These are phyloP conservation scores for Clarias laeviceps DNA, from an alignment of 2,797 vertebrate species.

Conservation along the genomic window DNA sequence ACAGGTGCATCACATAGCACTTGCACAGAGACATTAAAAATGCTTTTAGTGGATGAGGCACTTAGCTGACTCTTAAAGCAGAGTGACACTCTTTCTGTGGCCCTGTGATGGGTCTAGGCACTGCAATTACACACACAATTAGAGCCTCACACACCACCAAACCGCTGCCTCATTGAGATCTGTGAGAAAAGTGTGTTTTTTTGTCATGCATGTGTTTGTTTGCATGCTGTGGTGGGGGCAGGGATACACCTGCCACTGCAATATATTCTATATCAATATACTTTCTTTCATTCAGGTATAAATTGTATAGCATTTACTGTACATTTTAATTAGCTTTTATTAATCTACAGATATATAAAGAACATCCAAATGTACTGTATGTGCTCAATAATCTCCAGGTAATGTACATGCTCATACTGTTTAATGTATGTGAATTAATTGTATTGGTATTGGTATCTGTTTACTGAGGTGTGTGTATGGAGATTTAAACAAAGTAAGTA, in stretches of 20 bases:
- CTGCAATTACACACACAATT: constrained; percentile 64
- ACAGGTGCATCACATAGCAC: constrained; percentile 38
- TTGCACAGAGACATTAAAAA: constrained; percentile 47
- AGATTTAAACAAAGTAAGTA: neutral
- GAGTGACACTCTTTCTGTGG: constrained; percentile 55
- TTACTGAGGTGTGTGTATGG: neutral
- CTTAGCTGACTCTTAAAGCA: constrained; percentile 58
- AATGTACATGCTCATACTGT: neutral
- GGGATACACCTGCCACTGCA: neutral
- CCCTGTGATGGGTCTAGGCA: constrained; percentile 49
- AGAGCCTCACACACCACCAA: constrained; percentile 62
- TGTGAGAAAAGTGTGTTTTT: constrained; percentile 46
- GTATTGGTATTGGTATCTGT: neutral
- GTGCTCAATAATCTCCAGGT: neutral
- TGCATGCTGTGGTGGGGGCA: neutral
- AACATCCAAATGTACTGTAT: neutral
- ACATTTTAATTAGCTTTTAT: neutral
- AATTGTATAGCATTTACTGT: neutral
- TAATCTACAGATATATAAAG: neutral
- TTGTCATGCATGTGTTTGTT: constrained; percentile 1
- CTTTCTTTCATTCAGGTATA: neutral
- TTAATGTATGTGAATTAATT: neutral
- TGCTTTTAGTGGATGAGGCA: constrained; percentile 53
- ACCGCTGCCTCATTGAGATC: constrained; percentile 38
- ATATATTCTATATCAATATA: neutral